These are phyloP conservation scores for Lepidocolaptes lacrymiger DNA, from an alignment of 2,797 vertebrate species.

Conservation along the genomic window DNA sequence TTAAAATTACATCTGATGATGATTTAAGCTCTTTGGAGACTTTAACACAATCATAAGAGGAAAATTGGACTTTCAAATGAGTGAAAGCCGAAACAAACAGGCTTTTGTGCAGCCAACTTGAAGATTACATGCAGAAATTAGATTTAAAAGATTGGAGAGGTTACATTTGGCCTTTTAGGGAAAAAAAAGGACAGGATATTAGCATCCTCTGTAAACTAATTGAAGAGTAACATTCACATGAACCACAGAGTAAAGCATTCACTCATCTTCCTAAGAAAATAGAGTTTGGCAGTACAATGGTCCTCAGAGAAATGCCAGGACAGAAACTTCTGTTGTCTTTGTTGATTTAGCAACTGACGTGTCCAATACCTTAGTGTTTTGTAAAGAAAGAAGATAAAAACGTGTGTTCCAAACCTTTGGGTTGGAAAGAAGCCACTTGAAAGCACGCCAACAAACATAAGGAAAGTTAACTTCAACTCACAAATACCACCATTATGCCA, in stretches of 20 bases:
- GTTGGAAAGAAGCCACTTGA: slow-evolving; percentile 34
- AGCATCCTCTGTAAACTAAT: slow-evolving; percentile 27
- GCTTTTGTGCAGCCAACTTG: slow-evolving; percentile 5
- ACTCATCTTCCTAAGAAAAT: slow-evolving; percentile 25
- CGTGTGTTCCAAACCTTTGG: background rate
- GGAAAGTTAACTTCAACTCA: slow-evolving; percentile 35
- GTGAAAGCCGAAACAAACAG: background rate
- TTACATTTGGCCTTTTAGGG: background rate
- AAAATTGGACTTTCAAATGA: slow-evolving; percentile 29
- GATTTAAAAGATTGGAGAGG: background rate
- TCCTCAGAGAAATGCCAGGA: slow-evolving; percentile 24
- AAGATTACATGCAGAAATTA: background rate
- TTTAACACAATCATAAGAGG: background rate
- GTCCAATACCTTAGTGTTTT: slow-evolving; percentile 45
- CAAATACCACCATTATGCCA: slow-evolving; percentile 1
- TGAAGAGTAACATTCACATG: background rate
- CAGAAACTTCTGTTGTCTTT: slow-evolving; percentile 40
- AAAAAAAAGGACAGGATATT: background rate
- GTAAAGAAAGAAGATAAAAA: slow-evolving; percentile 31
- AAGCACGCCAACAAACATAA: slow-evolving; percentile 52
- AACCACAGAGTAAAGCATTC: background rate
- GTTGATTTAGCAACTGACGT: slow-evolving; percentile 49
- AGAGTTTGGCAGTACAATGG: background rate
- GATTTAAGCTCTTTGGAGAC: background rate
- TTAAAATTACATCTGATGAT: slow-evolving; percentile 14